A percentile compares a stretch with the other conserved stretches of the same genome.
Conservation (phyloP, 2,888 invertebrate species). For the Perizoma flavofasciatum region DNA sequence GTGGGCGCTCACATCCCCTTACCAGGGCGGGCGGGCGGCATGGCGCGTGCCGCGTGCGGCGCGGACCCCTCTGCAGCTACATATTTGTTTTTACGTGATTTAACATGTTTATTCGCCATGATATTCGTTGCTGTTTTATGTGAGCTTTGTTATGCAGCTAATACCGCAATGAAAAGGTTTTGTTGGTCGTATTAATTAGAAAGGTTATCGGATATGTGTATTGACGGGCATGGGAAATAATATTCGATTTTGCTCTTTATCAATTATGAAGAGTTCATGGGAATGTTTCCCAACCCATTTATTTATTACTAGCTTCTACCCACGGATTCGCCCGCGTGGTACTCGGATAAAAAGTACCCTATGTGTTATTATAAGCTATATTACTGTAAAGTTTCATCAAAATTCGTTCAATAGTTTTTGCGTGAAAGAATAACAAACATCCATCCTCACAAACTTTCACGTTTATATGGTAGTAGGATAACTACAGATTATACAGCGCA, state of each 20-base stretch:
- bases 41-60: conserved; percentile 30
- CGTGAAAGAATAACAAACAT: too few relatives aligned
- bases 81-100: conserved; percentile 78
- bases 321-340: too few relatives aligned
- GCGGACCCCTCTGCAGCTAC: conserved; percentile 45
- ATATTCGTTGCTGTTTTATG: conserved; percentile 40
- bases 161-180: conserved; percentile 33
- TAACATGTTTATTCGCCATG: conserved; percentile 65
- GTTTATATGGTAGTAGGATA: too few relatives aligned
- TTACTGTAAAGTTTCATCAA: too few relatives aligned
- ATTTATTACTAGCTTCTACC: too few relatives aligned
- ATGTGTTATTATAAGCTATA: too few relatives aligned
- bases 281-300: too few relatives aligned
- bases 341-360: too few relatives aligned
- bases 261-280: too few relatives aligned
- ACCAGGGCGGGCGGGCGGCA: not conserved
- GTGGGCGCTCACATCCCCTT: conserved; percentile 34
- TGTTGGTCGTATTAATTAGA: conserved; percentile 28
- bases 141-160: conserved; percentile 40
- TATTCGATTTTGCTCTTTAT: not conserved
- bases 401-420: too few relatives aligned
- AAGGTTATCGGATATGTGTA: conserved; percentile 23
- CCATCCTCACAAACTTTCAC: too few relatives aligned
- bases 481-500: too few relatives aligned
- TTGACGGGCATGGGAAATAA: conserved; percentile 21